phyloP scores from a whole-genome alignment of 2,888 invertebrate genomes.

The Agonopterix arenella region DNA sequence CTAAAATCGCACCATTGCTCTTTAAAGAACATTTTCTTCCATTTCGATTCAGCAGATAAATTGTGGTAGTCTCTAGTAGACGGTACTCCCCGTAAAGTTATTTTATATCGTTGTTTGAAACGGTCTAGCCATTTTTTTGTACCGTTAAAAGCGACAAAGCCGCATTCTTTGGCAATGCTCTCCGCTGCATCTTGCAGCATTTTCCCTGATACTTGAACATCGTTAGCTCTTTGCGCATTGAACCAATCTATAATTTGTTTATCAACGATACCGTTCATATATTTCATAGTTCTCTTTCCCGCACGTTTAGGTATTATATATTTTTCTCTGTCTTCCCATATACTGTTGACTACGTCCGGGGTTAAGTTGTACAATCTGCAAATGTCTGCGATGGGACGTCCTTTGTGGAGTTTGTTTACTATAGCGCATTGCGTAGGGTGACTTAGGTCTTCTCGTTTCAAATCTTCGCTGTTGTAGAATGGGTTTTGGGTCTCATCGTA shows the following conservation, averaged over 20 bases:
- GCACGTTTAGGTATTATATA: conserved; percentile 27
- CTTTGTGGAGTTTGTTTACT: conserved; percentile 40
- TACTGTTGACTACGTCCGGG: conserved; percentile 20
- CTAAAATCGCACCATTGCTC: conserved; percentile 38
- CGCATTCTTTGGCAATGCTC: conserved; percentile 32
- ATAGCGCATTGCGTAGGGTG: conserved; percentile 32
- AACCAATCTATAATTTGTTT: conserved; percentile 32
- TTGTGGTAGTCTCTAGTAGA: conserved; percentile 23
- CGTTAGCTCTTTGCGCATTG: conserved; percentile 20
- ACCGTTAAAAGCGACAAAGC: conserved; percentile 37
- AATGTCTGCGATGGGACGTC: conserved; percentile 30
- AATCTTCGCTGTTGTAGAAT: too few species aligned
- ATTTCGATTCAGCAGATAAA: conserved; percentile 27
- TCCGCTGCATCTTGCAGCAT: conserved; percentile 38
- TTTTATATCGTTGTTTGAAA: conserved; percentile 36
- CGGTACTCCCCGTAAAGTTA: conserved; percentile 22
- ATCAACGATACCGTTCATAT: conserved; percentile 34
- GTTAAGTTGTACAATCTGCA: background rate
- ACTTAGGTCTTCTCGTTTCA: conserved; percentile 20
- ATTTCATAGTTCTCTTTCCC: conserved; percentile 21
- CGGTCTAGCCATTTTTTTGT: conserved; percentile 43
- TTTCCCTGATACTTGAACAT: conserved; percentile 31
- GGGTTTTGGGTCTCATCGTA: too few species aligned
- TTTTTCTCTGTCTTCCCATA: conserved; percentile 39
- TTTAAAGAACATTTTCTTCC: conserved; percentile 38